Percentiles rank a stretch among this genome's conserved stretches.
Evolutionary conservation across 2,113 vertebrate genomes (phyloP).

Genomic region (Oncorhynchus mykiss): DNA sequence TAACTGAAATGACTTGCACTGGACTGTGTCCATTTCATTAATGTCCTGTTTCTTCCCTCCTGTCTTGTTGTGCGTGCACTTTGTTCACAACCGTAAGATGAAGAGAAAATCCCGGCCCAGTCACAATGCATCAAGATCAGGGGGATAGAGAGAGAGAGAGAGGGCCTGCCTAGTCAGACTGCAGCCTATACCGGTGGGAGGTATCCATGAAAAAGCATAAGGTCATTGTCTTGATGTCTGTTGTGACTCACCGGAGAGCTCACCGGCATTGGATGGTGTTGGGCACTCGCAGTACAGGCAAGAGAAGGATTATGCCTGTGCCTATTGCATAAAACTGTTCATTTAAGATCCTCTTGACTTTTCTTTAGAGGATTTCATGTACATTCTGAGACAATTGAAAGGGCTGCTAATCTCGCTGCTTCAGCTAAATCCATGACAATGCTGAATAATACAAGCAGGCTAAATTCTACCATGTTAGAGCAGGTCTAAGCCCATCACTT

Average conservation of each 20-base stretch:
- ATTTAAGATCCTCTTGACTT: constrained; percentile 79
- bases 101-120: constrained; percentile 49
- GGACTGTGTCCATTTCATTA: constrained; percentile 61
- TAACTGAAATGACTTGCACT: constrained; percentile 17
- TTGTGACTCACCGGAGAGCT: constrained; percentile 57
- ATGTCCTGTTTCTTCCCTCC: constrained; percentile 36
- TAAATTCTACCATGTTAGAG: constrained; percentile 68
- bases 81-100: constrained; percentile 42
- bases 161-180: constrained; percentile 24
- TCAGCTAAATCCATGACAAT: constrained; percentile 80
- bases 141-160: constrained; percentile 19
- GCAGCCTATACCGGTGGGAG: constrained; percentile 57
- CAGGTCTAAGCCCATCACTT: constrained; percentile 74
- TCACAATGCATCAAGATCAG: constrained; percentile 54
- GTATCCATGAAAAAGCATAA: constrained; percentile 43
- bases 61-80: constrained; percentile 42
- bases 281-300: constrained; percentile 3
- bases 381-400: constrained; percentile 75
- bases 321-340: constrained; percentile 57
- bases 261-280: constrained; percentile 52
- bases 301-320: constrained; percentile 12
- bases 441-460: constrained; percentile 70
- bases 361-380: constrained; percentile 75
- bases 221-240: constrained; percentile 69
- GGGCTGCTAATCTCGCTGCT: constrained; percentile 74